Evolutionary conservation across 2,888 invertebrate species (phyloP).

Genomic region (Aphidoletes aphidimyza): DNA sequence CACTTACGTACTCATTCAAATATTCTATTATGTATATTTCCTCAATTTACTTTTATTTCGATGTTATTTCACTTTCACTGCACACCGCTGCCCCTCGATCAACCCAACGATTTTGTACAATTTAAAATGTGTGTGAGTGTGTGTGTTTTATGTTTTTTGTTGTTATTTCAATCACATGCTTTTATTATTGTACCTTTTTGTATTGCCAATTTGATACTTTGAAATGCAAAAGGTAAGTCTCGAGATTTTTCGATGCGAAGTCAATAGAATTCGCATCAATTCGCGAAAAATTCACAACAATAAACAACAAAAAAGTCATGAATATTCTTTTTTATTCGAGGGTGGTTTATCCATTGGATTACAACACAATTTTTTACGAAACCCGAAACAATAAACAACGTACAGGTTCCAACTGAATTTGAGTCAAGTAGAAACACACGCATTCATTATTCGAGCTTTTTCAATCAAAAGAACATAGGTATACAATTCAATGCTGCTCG

Average conservation of each 20-base stretch:
- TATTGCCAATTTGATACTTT: too few relatives aligned
- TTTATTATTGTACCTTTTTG: too few relatives aligned
- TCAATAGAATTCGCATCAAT: neutral
- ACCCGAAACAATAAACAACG: neutral
- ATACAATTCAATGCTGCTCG: too few relatives aligned
- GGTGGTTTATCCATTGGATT: too few relatives aligned
- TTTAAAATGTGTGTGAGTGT: neutral
- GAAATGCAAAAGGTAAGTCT: too few relatives aligned
- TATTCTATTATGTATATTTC: slow-evolving; percentile 44
- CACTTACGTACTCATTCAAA: slow-evolving; percentile 46
- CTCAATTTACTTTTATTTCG: slow-evolving; percentile 45
- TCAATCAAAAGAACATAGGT: neutral
- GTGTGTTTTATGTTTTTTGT: neutral
- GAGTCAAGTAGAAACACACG: slow-evolving; percentile 29
- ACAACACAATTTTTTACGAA: neutral
- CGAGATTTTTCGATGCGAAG: too few relatives aligned
- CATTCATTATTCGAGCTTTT: neutral
- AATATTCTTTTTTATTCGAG: neutral
- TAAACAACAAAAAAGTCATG: neutral
- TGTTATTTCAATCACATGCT: neutral
- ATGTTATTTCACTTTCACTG: slow-evolving; percentile 22
- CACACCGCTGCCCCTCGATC: too few relatives aligned
- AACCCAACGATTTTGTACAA: neutral
- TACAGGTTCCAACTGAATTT: neutral
- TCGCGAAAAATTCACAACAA: slow-evolving; percentile 40